Conservation (phyloP, 2,888 invertebrate species). For the Machimus rusticus region DNA sequence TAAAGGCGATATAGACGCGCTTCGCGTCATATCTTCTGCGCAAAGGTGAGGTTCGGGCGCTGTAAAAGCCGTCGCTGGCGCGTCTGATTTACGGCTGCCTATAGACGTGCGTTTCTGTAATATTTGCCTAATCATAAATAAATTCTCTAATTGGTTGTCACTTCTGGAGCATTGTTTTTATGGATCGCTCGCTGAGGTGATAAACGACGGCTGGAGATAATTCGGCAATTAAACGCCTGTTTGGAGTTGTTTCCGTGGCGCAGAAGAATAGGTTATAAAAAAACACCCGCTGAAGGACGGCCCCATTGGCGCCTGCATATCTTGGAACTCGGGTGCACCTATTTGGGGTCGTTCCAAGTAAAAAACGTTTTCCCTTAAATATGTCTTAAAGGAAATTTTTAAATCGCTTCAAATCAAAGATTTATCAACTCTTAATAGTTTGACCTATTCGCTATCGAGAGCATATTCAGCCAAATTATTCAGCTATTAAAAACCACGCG, state of each 20-base stretch:
- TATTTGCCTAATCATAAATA: constrained; percentile 26
- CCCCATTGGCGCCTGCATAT: not conserved
- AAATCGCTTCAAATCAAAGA: too few species aligned
- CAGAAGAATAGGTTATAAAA: not conserved
- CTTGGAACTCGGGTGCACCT: not conserved
- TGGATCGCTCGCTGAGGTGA: not conserved
- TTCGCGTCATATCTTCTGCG: not conserved
- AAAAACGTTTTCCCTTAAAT: not conserved
- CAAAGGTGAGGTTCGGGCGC: not conserved
- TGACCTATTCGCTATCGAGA: too few species aligned
- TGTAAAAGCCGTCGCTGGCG: not conserved
- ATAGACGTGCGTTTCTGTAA: constrained; percentile 3
- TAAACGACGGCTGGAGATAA: not conserved
- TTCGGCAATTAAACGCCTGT: not conserved
- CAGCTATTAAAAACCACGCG: too few species aligned
- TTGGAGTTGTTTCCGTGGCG: not conserved
- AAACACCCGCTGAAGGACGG: not conserved
- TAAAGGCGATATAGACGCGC: not conserved
- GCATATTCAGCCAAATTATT: too few species aligned
- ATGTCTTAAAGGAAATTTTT: too few species aligned
- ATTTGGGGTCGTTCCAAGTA: not conserved
- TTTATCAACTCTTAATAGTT: too few species aligned
- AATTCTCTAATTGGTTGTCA: constrained; percentile 16
- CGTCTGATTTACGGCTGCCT: not conserved
- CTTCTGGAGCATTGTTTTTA: constrained; percentile 11